phyloP scores from a whole-genome alignment of 1,140 invertebrate species.

The Drosophila azteca region DNA sequence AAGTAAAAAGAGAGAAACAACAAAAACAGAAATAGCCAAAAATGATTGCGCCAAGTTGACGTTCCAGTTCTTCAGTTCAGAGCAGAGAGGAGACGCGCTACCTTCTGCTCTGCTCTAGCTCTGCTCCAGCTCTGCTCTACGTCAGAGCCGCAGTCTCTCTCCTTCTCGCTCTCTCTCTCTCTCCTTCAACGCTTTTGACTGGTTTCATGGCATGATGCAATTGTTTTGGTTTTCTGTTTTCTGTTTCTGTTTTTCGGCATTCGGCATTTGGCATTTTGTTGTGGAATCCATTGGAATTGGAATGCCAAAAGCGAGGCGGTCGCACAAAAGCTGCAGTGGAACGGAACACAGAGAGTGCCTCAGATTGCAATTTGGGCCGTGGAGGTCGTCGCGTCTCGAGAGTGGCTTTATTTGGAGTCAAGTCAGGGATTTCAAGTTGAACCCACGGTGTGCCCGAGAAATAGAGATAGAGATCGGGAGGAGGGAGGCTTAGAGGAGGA shows the following conservation, averaged over 20 bases:
- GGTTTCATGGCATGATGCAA: conserved; percentile 66
- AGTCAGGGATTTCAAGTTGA: conserved; percentile 48
- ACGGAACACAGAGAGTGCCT: no score
- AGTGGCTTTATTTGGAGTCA: conserved; percentile 20
- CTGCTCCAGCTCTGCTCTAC: neutral
- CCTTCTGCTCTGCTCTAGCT: neutral
- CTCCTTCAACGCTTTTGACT: conserved; percentile 50
- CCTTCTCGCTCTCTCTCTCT: conserved; percentile 21
- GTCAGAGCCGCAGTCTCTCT: conserved; percentile 12
- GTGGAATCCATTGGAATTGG: conserved; percentile 69
- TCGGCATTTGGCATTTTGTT: conserved; percentile 71
- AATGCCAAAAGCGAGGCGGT: conserved; percentile 47
- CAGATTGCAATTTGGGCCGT: conserved; percentile 40
- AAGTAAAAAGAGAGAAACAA: conserved; percentile 21
- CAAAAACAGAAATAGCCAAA: conserved; percentile 50
- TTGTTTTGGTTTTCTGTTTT: conserved; percentile 39
- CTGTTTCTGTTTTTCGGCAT: conserved; percentile 28
- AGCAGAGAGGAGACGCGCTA: neutral
- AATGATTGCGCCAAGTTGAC: conserved; percentile 70
- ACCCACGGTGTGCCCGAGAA: conserved; percentile 19
- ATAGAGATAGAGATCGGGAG: no score
- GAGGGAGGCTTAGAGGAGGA: neutral
- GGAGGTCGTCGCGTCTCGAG: conserved; percentile 25
- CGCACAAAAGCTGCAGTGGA: neutral
- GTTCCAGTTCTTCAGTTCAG: conserved; percentile 63